Evolutionary conservation across 2,888 invertebrate species (phyloP).

Genomic region (Drosophila phalerata): DNA sequence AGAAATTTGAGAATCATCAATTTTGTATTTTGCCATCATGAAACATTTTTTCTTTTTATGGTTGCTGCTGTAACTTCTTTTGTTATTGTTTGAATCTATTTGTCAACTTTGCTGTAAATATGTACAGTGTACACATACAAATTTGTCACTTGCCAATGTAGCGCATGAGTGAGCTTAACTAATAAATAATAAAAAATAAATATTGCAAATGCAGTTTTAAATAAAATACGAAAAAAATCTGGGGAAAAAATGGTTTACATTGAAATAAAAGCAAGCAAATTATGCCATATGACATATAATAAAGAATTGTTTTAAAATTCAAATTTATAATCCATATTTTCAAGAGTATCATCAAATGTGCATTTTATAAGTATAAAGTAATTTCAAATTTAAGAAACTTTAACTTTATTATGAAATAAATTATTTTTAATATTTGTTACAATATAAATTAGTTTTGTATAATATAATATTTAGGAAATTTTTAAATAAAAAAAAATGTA

Average conservation of each 20-base stretch:
- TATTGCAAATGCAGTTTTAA: neutral
- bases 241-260: no score
- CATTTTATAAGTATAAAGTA: no score
- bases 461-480: no score
- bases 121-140: constrained; percentile 42
- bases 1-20: constrained; percentile 75
- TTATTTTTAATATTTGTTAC: no score
- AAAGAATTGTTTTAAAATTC: no score
- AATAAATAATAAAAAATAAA: constrained; percentile 14
- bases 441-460: no score
- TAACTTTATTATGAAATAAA: no score
- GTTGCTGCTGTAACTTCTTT: constrained; percentile 11
- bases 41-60: constrained; percentile 29
- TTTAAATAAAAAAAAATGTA: no score
- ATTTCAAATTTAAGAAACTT: no score
- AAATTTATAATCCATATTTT: no score
- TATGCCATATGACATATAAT: no score
- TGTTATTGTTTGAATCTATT: constrained; percentile 47
- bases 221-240: neutral
- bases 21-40: constrained; percentile 52
- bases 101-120: constrained; percentile 52
- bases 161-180: constrained; percentile 23
- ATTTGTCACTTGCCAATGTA: constrained; percentile 45
- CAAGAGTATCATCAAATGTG: no score
- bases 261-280: neutral